Evolutionary conservation across 2,888 invertebrate species (phyloP), one percentile per base, ranked within the genome.

Genomic region (Argyresthia goedartella): DNA sequence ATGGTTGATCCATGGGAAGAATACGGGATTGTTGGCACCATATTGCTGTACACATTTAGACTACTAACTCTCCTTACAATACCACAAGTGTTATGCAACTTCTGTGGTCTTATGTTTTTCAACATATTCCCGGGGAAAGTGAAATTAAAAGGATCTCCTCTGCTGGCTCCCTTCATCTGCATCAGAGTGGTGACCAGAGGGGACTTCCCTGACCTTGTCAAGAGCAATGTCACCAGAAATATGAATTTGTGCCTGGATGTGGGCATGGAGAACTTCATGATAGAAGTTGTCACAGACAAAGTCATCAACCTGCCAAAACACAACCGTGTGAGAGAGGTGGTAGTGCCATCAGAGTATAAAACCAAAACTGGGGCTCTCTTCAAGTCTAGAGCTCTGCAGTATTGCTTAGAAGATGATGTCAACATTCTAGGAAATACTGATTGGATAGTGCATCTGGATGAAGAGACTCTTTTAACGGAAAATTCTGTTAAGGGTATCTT

Each of bases 381-480:
- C 73, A 98, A 98, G 77, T 95, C 97, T 0, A 89, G 98, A 60
- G 98, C 98, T 16, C 84, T 98, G 52, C 98, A 98, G 73, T 98
- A 97, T 76, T 98, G 98, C 67, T 88, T 98, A 52, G 98, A 98
- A 80, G 95, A 95, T 65, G 91, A 91, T 67, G 93, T 97, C 1
- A 98, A 97, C 76, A 88, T 89, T 62, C 76, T 97, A 49, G 91
- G 91, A 51, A 96, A 96, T 67, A 92, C 91, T 59, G 97, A 98
- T 73, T 98, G 97, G 97, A 93, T 98, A 66, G 96, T 97, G n/a
- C 98, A 98, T 84, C 87, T 98, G 55, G 98, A 98, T 78, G 98
- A 98, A 81, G 98, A 98, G 76, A 98, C 98, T 0, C 82, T 98
- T 52, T 84, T 98, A 34, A 98, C 98, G 7, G 96, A 96, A 68